Evolutionary conservation across 2,888 invertebrate species (phyloP).

Genomic region (Idaea dimidiata): DNA sequence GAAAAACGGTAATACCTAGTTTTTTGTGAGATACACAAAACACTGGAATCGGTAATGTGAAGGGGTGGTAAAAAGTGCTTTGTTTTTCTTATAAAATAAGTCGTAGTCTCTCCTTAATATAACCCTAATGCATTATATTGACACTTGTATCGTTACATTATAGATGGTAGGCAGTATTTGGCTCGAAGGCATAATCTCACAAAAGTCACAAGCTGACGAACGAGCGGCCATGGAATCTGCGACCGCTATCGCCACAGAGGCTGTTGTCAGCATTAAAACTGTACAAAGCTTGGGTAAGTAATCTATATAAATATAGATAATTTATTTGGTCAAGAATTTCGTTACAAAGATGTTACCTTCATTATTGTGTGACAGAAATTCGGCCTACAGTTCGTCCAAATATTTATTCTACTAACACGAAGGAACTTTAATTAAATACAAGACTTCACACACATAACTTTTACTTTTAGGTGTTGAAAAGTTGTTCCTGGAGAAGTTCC

Average conservation of each 20-base stretch:
- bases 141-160: slow-evolving; percentile 3
- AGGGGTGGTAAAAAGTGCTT: too few relatives aligned
- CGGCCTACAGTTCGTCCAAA: too few relatives aligned
- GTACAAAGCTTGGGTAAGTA: slow-evolving; percentile 82
- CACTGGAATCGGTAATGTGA: too few relatives aligned
- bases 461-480: slow-evolving; percentile 68
- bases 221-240: slow-evolving; percentile 82
- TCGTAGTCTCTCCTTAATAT: too few relatives aligned
- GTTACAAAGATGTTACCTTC: too few relatives aligned
- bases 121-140: neutral
- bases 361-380: too few relatives aligned
- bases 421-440: neutral
- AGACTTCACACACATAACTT: neutral
- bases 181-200: slow-evolving; percentile 82
- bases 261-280: slow-evolving; percentile 84
- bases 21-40: too few relatives aligned
- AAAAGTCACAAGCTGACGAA: slow-evolving; percentile 81
- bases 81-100: too few relatives aligned
- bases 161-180: slow-evolving; percentile 82
- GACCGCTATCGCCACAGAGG: slow-evolving; percentile 84
- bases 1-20: too few relatives aligned
- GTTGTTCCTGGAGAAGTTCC: slow-evolving; percentile 79
- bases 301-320: neutral
- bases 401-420: neutral
- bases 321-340: too few relatives aligned